Conservation (phyloP, 2,113 vertebrate species). For the Indicator indicator region DNA sequence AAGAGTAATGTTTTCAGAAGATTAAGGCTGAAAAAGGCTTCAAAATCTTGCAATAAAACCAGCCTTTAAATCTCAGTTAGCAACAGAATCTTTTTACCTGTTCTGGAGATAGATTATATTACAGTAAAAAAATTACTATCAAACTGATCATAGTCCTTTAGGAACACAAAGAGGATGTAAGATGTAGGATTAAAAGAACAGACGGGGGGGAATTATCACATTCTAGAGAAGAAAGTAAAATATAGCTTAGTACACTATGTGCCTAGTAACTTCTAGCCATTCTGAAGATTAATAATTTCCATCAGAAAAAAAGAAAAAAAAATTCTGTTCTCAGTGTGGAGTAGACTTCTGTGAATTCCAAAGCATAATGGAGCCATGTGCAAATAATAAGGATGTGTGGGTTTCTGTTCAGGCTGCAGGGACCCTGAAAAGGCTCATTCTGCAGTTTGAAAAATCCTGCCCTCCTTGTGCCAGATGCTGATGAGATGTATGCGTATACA, state of each 20-base stretch:
- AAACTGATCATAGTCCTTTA: not conserved
- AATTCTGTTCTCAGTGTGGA: not conserved
- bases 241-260: not conserved
- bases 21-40: not conserved
- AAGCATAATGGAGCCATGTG: slow-evolving; percentile 47
- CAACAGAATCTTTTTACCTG: not conserved
- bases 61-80: not conserved
- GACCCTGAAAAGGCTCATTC: slow-evolving; percentile 16
- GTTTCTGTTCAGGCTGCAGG: slow-evolving; percentile 39
- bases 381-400: slow-evolving; percentile 40
- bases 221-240: not conserved
- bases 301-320: not conserved
- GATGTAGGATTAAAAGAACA: not conserved
- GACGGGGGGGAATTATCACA: not conserved
- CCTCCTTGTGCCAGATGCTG: slow-evolving; percentile 1
- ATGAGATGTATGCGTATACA: not conserved
- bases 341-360: slow-evolving; percentile 30
- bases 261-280: not conserved
- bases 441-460: slow-evolving; percentile 18
- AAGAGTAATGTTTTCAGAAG: not conserved
- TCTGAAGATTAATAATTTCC: slow-evolving; percentile 14
- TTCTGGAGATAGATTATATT: not conserved
- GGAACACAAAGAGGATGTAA: not conserved
- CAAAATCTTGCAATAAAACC: not conserved
- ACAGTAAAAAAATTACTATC: not conserved